Conservation (phyloP, 1,140 invertebrate genomes). For the Luehdorfia chinensis region DNA sequence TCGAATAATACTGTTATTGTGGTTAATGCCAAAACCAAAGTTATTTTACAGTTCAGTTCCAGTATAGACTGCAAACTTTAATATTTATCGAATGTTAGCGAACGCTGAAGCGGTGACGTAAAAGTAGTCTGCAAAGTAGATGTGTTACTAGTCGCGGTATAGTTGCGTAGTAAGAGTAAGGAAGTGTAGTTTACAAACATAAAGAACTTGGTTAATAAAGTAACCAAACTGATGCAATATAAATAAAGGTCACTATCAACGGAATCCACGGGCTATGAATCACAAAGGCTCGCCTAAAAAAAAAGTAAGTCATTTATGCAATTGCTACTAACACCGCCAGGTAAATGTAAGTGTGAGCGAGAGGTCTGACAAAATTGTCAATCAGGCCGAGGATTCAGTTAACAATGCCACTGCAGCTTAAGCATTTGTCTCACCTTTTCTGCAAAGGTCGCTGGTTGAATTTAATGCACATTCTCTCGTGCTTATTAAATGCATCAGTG, state of each 20-base stretch:
- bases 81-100: conserved; percentile 3
- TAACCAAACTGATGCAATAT: not conserved
- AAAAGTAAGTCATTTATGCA: no score
- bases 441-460: conserved; percentile 69
- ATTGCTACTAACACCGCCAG: no score
- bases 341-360: no score
- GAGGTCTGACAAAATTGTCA: no score
- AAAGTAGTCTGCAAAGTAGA: not conserved
- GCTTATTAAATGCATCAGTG: conserved; percentile 49
- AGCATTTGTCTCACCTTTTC: conserved; percentile 56
- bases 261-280: not conserved
- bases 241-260: not conserved
- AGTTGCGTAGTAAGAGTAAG: conserved; percentile 15
- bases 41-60: no score
- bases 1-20: not conserved
- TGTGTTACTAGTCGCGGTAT: not conserved
- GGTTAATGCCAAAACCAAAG: not conserved
- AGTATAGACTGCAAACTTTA: no score
- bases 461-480: conserved; percentile 71
- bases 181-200: conserved; percentile 4
- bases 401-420: not conserved
- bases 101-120: not conserved
- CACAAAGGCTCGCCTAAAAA: no score
- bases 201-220: conserved; percentile 9
- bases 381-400: conserved; percentile 3